These are phyloP conservation scores for Drosophila cracens DNA, from an alignment of 2,888 invertebrate species.

Conservation along the genomic window DNA sequence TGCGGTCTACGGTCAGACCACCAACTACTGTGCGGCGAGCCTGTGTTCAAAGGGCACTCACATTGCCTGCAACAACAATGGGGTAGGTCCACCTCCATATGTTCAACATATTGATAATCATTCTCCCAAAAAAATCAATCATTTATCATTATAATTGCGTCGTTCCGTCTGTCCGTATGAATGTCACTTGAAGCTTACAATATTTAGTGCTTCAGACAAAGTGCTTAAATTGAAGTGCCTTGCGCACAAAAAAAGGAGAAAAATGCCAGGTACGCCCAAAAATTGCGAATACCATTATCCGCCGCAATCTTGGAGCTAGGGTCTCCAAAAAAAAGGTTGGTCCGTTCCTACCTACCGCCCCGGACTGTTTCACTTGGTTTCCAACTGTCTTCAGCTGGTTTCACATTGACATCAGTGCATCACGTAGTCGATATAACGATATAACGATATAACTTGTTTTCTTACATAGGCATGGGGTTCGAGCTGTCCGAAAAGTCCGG, in stretches of 20 bases:
- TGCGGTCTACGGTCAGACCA: constrained; percentile 6
- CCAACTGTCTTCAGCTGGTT: background rate
- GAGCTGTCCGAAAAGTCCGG: constrained; percentile 46
- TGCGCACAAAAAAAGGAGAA: background rate
- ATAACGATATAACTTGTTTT: background rate
- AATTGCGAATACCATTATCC: background rate
- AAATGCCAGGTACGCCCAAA: background rate
- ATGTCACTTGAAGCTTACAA: background rate
- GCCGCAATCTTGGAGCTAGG: background rate
- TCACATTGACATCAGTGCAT: background rate
- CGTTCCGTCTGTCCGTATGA: background rate
- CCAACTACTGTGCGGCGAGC: constrained; percentile 41
- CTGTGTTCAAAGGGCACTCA: constrained; percentile 43
- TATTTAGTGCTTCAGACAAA: background rate
- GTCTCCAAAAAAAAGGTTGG: background rate
- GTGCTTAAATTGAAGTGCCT: too few species aligned
- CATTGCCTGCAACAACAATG: constrained; percentile 56
- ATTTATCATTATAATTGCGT: background rate
- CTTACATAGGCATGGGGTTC: constrained; percentile 38
- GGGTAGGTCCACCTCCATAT: constrained; percentile 27
- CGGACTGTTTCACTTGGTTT: background rate
- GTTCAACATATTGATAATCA: background rate
- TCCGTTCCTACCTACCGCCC: background rate
- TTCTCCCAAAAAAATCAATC: background rate
- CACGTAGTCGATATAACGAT: background rate